Conservation (phyloP, 2,888 invertebrate genomes). For the Ptilodon capucinus region DNA sequence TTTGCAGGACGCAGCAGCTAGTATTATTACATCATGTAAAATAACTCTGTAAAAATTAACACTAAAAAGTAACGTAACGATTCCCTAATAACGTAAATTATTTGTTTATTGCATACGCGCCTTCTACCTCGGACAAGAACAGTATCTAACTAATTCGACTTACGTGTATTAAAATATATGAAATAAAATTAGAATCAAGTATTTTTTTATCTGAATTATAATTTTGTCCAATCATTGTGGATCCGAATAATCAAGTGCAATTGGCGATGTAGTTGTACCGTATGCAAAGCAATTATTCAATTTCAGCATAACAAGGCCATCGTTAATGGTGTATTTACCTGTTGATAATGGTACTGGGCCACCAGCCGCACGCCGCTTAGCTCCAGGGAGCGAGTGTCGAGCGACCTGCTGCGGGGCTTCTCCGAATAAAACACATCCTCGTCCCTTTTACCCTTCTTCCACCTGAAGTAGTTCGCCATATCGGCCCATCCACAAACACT, state of each 20-base stretch:
- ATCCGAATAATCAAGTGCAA: background rate
- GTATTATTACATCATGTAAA: no score
- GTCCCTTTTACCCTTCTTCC: conserved; percentile 85
- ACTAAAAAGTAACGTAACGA: no score
- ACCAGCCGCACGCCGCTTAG: conserved; percentile 85
- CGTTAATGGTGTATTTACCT: conserved; percentile 30
- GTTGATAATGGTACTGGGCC: conserved; percentile 73
- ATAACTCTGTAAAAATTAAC: no score
- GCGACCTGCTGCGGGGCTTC: conserved; percentile 88
- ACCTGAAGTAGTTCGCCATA: conserved; percentile 86
- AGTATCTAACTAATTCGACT: no score
- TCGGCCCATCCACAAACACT: conserved; percentile 41
- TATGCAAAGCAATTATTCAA: background rate
- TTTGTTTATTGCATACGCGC: no score
- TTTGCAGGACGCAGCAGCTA: no score
- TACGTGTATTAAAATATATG: no score
- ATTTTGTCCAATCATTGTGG: background rate
- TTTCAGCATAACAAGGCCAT: conserved; percentile 8
- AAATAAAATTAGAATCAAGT: background rate
- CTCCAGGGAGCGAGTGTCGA: conserved; percentile 88
- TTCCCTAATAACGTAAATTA: no score
- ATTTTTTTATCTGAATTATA: no score
- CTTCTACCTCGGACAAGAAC: no score
- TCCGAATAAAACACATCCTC: conserved; percentile 80
- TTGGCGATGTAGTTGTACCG: background rate